Evolutionary conservation across 2,888 invertebrate species (phyloP), one percentile per base, ranked within the genome.

Genomic region (Mesoligia furuncula): DNA sequence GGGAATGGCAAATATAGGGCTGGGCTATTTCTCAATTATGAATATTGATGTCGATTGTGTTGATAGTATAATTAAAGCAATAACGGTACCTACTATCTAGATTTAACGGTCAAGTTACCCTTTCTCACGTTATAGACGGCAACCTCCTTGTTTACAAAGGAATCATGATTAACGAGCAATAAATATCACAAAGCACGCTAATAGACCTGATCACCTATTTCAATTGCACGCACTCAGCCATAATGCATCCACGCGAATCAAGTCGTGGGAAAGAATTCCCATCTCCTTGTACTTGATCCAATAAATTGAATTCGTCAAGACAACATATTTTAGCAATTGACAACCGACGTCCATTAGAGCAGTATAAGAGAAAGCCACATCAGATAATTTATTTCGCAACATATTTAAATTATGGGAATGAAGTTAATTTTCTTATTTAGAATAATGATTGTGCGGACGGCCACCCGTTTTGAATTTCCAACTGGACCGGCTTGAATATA

Each of bases 371-470:
- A 87, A 87, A 90, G 87, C 88, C 81, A 90, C 87, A 85, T 80
- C 87, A 85, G 82, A 85, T 86, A 88, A 89, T 88, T 87, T 88
- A 89, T 87, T 85, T 88, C 48, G 81, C 84, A 83, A 87, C 87
- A 92, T 96, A 96, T 96, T 96, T 95, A 96, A 96, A 96, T 96
- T 95, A 95, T 96, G 96, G 95, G 96, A 96, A 96, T 94, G 83
- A 93, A 95, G 95, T 95, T 96, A 96, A 96, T 96, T 96, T 95
- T 94, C 93, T 94, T 94, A 94, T 95, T 95, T 96, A 95, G 95
- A 95, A 96, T 96, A 95, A 96, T 94, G 95, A 93, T 91, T 90
- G 90, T 85, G 92, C 91, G 94, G 95, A 94, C 95, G 92, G 95
- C 96, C 96, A 96, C 95, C 96, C 95, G 96, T 94, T 94, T 93